phyloP scores from a whole-genome alignment of 2,113 vertebrate species.

The Poeciliopsis retropinna region DNA sequence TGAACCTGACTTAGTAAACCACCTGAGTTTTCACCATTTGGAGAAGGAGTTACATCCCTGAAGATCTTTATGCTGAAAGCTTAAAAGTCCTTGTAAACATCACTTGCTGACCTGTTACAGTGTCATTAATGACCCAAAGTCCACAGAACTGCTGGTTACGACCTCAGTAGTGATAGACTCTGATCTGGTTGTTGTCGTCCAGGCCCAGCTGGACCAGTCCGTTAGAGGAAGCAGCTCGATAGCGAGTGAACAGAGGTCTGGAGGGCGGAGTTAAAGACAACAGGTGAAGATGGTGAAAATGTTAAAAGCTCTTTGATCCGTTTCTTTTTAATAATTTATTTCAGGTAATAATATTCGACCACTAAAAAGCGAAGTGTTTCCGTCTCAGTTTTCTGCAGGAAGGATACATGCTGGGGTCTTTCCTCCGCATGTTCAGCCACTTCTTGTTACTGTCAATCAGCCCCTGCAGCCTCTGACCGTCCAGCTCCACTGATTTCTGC shows the following conservation, averaged over 20 bases:
- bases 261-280: slow-evolving; percentile 71
- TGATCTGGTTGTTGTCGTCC: slow-evolving; percentile 87
- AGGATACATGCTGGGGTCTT: slow-evolving; percentile 90
- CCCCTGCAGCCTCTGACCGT: slow-evolving; percentile 75
- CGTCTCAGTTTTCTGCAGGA: slow-evolving; percentile 25
- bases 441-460: slow-evolving; percentile 87
- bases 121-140: background rate
- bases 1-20: no score
- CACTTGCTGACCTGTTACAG: background rate
- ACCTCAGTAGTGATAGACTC: slow-evolving; percentile 84
- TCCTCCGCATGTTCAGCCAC: slow-evolving; percentile 87
- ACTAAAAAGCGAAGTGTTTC: no score
- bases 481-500: slow-evolving; percentile 54
- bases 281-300: no score
- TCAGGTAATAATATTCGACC: no score
- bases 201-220: slow-evolving; percentile 86
- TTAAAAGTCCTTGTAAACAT: background rate
- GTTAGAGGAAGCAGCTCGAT: slow-evolving; percentile 57
- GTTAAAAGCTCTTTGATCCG: no score
- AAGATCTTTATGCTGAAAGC: slow-evolving; percentile 6
- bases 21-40: background rate
- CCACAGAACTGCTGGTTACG: background rate
- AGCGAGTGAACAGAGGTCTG: slow-evolving; percentile 82
- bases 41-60: slow-evolving; percentile 20
- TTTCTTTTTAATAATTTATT: no score